Evolutionary conservation across 2,797 vertebrate species (phyloP).

Genomic region (Psittacula derbiana): DNA sequence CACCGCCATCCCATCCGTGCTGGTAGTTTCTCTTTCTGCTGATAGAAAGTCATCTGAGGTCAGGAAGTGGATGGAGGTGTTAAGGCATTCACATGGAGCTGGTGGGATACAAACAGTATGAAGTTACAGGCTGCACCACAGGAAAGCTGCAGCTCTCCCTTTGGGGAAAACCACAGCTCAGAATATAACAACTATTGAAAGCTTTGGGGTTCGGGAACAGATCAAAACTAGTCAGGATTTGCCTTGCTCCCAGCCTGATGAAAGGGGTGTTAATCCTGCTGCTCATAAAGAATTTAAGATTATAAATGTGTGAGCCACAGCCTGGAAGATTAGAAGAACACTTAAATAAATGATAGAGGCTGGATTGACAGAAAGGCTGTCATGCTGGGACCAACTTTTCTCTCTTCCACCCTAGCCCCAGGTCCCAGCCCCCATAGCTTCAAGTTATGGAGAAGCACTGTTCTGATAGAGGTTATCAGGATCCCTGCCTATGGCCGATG

Average conservation of each 20-base stretch:
- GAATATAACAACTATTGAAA: not conserved
- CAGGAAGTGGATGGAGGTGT: not conserved
- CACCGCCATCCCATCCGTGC: not conserved
- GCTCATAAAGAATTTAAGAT: constrained; percentile 45
- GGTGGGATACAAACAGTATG: not conserved
- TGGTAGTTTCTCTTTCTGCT: not conserved
- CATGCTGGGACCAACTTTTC: not conserved
- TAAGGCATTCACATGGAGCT: not conserved
- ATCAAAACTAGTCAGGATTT: not conserved
- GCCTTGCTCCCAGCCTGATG: not conserved
- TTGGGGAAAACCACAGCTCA: not conserved
- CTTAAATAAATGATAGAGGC: constrained; percentile 31
- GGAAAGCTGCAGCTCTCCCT: not conserved
- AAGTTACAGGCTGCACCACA: not conserved
- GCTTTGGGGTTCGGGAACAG: not conserved
- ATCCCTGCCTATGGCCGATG: not conserved
- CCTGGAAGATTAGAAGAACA: not conserved
- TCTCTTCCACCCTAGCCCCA: not conserved
- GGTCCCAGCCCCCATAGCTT: not conserved
- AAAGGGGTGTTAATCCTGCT: constrained; percentile 19
- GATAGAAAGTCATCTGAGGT: not conserved
- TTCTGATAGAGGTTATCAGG: not conserved
- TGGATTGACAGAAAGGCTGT: not conserved
- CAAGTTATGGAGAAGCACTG: not conserved
- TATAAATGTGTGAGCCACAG: not conserved